These are phyloP conservation scores for Premnoplex brunnescens DNA, from an alignment of 2,797 vertebrate species.

Conservation along the genomic window DNA sequence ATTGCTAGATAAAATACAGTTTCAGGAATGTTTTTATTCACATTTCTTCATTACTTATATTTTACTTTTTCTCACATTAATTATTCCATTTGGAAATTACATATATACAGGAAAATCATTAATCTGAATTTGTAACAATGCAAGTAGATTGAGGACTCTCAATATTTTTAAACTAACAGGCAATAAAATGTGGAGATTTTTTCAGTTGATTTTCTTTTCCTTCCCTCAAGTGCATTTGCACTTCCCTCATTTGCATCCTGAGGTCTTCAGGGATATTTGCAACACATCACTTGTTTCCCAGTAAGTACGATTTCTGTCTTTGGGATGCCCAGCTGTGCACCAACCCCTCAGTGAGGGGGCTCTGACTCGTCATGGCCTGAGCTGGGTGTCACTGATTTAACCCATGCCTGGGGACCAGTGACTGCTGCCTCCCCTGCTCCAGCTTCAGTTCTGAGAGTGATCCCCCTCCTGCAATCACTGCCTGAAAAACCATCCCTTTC, in stretches of 20 bases:
- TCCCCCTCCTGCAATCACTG: rapidly evolving
- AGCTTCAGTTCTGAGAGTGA: background rate
- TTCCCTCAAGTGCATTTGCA: background rate
- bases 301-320: background rate
- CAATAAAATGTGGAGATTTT: rapidly evolving
- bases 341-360: rapidly evolving
- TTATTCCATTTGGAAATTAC: background rate
- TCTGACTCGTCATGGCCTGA: rapidly evolving
- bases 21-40: background rate
- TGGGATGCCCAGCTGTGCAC: rapidly evolving
- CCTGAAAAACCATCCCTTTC: background rate
- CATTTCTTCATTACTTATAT: background rate
- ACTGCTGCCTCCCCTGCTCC: background rate
- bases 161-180: background rate
- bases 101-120: background rate
- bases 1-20: background rate
- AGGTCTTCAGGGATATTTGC: background rate
- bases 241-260: background rate
- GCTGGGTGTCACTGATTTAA: rapidly evolving
- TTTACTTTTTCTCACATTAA: background rate
- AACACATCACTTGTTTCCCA: too few species aligned
- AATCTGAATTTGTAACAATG: background rate
- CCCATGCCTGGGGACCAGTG: rapidly evolving
- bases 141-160: background rate
- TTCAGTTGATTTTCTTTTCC: background rate